Evolutionary conservation across 2,113 vertebrate genomes (phyloP).

Genomic region (Sapayoa aenigma): DNA sequence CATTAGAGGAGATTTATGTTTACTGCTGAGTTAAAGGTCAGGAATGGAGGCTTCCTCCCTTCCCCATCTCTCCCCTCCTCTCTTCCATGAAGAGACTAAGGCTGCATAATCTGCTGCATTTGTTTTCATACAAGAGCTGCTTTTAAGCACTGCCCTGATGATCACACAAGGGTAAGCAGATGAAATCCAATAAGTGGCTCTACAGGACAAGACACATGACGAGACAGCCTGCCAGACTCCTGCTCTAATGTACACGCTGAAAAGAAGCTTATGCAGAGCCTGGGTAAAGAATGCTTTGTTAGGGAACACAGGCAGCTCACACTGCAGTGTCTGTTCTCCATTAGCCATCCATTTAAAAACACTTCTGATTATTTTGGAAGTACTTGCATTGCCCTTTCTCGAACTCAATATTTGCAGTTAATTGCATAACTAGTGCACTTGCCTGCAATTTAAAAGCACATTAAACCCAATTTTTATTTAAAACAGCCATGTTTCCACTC

Average conservation of each 20-base stretch:
- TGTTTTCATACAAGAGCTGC: constrained; percentile 57
- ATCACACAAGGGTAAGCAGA: constrained; percentile 65
- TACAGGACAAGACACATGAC: constrained; percentile 65
- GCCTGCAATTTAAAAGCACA: constrained; percentile 57
- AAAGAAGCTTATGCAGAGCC: constrained; percentile 61
- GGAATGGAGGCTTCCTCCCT: constrained; percentile 38
- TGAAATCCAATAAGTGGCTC: constrained; percentile 74
- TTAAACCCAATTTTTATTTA: constrained; percentile 52
- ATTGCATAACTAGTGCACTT: constrained; percentile 50
- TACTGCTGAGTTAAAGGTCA: constrained; percentile 66
- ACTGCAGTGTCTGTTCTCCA: constrained; percentile 56
- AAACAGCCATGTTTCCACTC: constrained; percentile 33
- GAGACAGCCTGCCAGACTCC: constrained; percentile 55
- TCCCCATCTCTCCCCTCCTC: constrained; percentile 20
- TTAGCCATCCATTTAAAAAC: constrained; percentile 63
- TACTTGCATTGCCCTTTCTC: constrained; percentile 35
- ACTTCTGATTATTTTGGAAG: constrained; percentile 59
- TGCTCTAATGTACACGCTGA: constrained; percentile 51
- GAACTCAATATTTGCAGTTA: constrained; percentile 49
- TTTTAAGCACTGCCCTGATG: constrained; percentile 60
- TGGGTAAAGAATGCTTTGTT: constrained; percentile 65
- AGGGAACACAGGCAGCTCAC: constrained; percentile 59
- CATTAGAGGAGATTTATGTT: constrained; percentile 66
- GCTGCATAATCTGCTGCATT: constrained; percentile 53
- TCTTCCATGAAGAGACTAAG: constrained; percentile 7